Evolutionary conservation across 2,113 vertebrate species (phyloP).

Genomic region (Nematolebias whitei): DNA sequence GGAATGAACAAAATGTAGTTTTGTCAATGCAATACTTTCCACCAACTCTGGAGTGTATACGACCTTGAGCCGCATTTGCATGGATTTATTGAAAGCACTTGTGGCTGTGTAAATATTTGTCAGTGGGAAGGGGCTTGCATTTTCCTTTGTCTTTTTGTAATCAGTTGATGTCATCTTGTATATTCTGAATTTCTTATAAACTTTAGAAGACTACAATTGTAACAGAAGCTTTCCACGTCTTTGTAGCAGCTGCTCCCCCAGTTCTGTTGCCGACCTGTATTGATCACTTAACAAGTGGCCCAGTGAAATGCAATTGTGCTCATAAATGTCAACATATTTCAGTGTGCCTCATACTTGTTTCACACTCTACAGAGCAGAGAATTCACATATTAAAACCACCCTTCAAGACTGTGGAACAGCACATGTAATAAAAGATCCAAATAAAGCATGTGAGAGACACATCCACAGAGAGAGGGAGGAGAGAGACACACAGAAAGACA

Average conservation of each 20-base stretch:
- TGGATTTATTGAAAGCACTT: not conserved
- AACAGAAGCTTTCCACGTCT: conserved; percentile 24
- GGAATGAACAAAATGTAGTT: not conserved
- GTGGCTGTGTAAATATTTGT: not conserved
- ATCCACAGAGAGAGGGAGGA: conserved; percentile 42
- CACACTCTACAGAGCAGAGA: conserved; percentile 66
- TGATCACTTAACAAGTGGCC: conserved; percentile 68
- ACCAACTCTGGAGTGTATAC: not conserved
- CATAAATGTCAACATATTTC: conserved; percentile 66
- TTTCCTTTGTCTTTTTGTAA: not conserved
- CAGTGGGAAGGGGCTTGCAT: not conserved
- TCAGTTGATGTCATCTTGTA: not conserved
- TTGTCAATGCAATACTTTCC: not conserved
- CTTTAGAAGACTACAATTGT: conserved; percentile 9
- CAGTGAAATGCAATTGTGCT: conserved; percentile 62
- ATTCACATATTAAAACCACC: conserved; percentile 79
- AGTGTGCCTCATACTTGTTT: conserved; percentile 58
- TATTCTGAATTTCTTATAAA: not conserved
- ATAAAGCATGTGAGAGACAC: conserved; percentile 76
- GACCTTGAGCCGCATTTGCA: not conserved
- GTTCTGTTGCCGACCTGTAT: conserved; percentile 44
- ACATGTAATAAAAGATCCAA: conserved; percentile 76
- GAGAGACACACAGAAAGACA: conserved; percentile 10
- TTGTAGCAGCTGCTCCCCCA: conserved; percentile 23
- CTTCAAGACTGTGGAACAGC: conserved; percentile 76